Conservation (phyloP, 1,140 invertebrate species). For the Subanguina moxae region DNA sequence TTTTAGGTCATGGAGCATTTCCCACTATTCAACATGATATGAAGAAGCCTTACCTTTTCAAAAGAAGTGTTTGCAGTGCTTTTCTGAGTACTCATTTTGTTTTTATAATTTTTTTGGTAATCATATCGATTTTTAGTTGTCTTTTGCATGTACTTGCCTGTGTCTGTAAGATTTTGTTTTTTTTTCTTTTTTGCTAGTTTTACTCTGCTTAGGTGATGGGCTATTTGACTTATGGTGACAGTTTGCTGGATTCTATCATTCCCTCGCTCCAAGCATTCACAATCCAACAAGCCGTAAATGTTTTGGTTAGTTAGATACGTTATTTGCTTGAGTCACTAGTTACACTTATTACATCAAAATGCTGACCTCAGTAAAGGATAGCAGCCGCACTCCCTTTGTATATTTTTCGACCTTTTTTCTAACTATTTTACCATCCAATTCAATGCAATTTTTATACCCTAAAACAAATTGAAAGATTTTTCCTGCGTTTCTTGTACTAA, state of each 20-base stretch:
- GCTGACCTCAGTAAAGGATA: too few relatives aligned
- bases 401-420: too few relatives aligned
- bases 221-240: conserved; percentile 51
- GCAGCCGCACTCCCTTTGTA: too few relatives aligned
- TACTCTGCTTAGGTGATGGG: conserved; percentile 22
- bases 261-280: conserved; percentile 50
- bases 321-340: too few relatives aligned
- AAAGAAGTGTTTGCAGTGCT: conserved; percentile 46
- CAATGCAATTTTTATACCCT: too few relatives aligned
- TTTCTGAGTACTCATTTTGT: conserved; percentile 50
- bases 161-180: conserved; percentile 33
- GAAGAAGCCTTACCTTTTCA: conserved; percentile 59
- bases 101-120: conserved; percentile 18
- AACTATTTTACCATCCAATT: too few relatives aligned
- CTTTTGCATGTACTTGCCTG: conserved; percentile 52
- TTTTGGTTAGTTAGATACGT: conserved; percentile 42
- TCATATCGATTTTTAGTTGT: conserved; percentile 47
- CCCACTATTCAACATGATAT: conserved; percentile 64
- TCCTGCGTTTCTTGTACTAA: too few relatives aligned
- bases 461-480: too few relatives aligned
- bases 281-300: conserved; percentile 58
- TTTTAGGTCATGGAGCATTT: conserved; percentile 62
- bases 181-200: too few relatives aligned
- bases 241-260: conserved; percentile 55
- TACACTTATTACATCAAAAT: too few relatives aligned